Evolutionary conservation across 2,797 vertebrate genomes (phyloP).

Genomic region (Cryptoprocta ferox): DNA sequence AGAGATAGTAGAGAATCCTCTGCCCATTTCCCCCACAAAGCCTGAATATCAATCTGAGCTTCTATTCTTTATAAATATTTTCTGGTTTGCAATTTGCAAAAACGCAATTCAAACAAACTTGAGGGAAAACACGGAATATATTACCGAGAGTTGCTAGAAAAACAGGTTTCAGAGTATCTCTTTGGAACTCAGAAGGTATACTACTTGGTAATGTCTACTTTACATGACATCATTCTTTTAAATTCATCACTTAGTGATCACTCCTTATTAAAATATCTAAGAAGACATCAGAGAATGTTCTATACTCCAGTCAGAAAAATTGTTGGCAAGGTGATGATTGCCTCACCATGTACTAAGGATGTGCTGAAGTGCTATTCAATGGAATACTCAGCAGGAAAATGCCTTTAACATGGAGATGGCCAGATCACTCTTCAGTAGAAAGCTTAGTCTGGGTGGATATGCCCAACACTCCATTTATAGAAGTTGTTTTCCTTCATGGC

Average conservation of each 20-base stretch:
- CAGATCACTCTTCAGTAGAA: neutral
- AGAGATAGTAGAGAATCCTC: neutral
- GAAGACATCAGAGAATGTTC: neutral
- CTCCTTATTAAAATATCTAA: neutral
- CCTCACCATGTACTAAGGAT: neutral
- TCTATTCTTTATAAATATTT: neutral
- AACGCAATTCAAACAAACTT: neutral
- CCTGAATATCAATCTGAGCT: neutral
- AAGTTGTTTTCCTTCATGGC: neutral
- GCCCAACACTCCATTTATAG: neutral
- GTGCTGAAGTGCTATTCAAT: neutral
- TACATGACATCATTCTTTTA: neutral
- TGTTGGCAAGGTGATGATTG: neutral
- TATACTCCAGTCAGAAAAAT: neutral
- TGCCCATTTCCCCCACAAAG: neutral
- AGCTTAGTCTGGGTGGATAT: neutral
- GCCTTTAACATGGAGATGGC: neutral
- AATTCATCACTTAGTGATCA: neutral
- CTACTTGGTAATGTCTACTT: neutral
- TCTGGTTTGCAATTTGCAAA: neutral
- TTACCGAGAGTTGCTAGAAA: neutral
- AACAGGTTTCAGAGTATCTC: neutral
- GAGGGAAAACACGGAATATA: neutral
- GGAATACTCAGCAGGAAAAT: neutral
- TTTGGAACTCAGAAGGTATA: neutral